Conservation (phyloP, 2,113 vertebrate species). For the Chaetodon auriga region DNA sequence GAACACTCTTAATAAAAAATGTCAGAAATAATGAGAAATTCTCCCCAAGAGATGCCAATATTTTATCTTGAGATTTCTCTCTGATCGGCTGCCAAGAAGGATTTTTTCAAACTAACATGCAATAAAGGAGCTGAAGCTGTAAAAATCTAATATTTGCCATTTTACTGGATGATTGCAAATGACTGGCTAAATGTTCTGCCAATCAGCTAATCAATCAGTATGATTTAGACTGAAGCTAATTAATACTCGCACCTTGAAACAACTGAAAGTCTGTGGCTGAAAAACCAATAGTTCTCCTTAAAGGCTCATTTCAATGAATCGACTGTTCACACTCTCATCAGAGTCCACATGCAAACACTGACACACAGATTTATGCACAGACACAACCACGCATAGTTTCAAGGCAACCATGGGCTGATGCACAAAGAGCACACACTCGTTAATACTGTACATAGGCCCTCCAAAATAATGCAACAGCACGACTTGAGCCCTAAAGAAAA, state of each 20-base stretch:
- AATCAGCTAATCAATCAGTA: background rate
- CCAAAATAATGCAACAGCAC: background rate
- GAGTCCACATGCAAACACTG: background rate
- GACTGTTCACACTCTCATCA: too few relatives aligned
- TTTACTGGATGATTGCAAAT: background rate
- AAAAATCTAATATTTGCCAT: background rate
- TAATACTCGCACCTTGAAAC: background rate
- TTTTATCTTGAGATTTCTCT: background rate
- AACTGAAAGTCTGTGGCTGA: background rate
- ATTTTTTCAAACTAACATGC: background rate
- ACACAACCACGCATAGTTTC: background rate
- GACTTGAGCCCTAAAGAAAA: background rate
- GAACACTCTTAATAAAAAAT: background rate
- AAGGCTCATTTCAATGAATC: background rate
- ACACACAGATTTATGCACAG: background rate
- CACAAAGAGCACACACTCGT: background rate
- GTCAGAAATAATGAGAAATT: constrained; percentile 4
- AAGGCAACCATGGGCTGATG: background rate
- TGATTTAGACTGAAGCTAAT: background rate
- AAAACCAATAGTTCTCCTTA: background rate
- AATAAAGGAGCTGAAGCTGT: background rate
- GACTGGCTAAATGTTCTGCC: too few relatives aligned
- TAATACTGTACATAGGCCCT: background rate
- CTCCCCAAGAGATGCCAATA: background rate
- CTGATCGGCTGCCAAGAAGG: background rate